phyloP scores from a whole-genome alignment of 1,140 invertebrate species.

The Phocides pigmalion region DNA sequence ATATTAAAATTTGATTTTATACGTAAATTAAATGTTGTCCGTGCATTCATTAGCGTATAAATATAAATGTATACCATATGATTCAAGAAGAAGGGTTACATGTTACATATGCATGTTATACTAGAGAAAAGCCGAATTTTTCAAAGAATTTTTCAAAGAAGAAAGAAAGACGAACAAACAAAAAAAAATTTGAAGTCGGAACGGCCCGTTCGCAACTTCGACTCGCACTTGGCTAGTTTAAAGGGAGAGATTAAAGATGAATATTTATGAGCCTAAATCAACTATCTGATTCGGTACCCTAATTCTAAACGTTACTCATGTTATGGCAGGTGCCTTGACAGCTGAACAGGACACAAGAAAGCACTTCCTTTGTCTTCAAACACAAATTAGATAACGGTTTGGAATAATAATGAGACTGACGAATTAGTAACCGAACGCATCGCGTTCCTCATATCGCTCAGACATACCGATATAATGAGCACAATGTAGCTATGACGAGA shows the following conservation, averaged over 20 bases:
- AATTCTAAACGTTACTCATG: slow-evolving; percentile 8
- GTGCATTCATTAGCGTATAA: too few relatives aligned
- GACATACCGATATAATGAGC: slow-evolving; percentile 17
- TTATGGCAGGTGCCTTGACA: slow-evolving; percentile 32
- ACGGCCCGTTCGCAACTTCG: background rate
- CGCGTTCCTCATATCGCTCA: slow-evolving; percentile 9
- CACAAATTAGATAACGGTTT: slow-evolving; percentile 70
- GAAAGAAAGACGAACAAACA: too few relatives aligned
- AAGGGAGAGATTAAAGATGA: background rate
- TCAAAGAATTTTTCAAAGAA: too few relatives aligned
- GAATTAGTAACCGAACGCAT: slow-evolving; percentile 45
- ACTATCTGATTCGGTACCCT: background rate
- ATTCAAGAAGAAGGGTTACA: too few relatives aligned
- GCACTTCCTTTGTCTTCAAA: slow-evolving; percentile 70
- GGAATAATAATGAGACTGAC: slow-evolving; percentile 70
- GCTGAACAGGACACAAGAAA: slow-evolving; percentile 64
- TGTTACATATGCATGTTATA: too few relatives aligned
- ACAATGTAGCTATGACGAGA: slow-evolving; percentile 17
- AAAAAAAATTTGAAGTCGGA: too few relatives aligned
- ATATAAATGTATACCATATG: too few relatives aligned
- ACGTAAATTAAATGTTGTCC: too few relatives aligned
- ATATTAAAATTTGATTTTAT: too few relatives aligned
- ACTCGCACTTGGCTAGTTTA: background rate
- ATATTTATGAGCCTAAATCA: background rate
- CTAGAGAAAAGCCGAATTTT: too few relatives aligned